phyloP scores from a whole-genome alignment of 1,140 invertebrate genomes.

The Zaprionus inermis region DNA sequence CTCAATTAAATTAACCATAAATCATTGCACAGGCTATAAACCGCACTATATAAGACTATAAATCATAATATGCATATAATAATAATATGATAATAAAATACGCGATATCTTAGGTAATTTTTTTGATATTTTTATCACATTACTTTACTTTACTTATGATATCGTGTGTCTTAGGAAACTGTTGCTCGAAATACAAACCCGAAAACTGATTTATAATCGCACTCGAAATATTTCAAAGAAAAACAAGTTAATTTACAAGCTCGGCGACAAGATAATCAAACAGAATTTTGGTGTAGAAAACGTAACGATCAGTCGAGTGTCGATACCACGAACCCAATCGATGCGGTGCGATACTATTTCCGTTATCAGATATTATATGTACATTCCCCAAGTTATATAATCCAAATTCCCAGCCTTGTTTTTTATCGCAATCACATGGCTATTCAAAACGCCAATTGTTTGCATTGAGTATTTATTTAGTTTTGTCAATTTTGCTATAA shows the following conservation, averaged over 20 bases:
- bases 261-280: not conserved
- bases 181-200: not conserved
- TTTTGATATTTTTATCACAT: not conserved
- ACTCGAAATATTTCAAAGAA: not conserved
- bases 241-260: not conserved
- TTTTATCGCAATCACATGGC: slow-evolving; percentile 31
- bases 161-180: not conserved
- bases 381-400: slow-evolving; percentile 1
- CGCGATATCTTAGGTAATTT: not conserved
- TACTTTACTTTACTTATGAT: not conserved
- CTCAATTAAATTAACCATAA: not conserved
- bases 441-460: slow-evolving; percentile 13
- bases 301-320: not conserved
- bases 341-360: not conserved
- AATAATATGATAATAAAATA: not conserved
- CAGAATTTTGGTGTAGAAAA: not conserved
- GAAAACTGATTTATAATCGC: slow-evolving; percentile 5
- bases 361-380: not conserved
- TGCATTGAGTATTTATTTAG: slow-evolving; percentile 22
- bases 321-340: not conserved
- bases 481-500: slow-evolving; percentile 12
- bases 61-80: not conserved
- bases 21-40: not conserved
- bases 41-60: not conserved
- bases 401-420: slow-evolving; percentile 14